Evolutionary conservation across 2,113 vertebrate species (phyloP).

Genomic region (Zapornia atra): DNA sequence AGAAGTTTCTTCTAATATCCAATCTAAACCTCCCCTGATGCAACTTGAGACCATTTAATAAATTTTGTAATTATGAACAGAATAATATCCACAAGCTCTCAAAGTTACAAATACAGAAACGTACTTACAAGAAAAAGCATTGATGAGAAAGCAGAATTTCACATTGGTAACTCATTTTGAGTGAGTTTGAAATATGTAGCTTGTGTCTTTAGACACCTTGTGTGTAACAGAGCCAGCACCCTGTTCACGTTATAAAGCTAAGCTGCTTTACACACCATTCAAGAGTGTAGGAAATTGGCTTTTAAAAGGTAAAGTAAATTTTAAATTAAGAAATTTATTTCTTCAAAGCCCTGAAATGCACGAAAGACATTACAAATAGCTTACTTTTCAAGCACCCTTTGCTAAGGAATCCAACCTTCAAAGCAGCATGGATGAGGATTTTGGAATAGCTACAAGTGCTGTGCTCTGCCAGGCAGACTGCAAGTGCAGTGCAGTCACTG

Average conservation of each 20-base stretch:
- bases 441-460: background rate
- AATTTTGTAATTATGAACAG: background rate
- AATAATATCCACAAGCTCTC: background rate
- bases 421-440: background rate
- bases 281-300: background rate
- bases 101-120: background rate
- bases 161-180: background rate
- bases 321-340: background rate
- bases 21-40: too few species aligned
- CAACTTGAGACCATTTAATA: too few species aligned
- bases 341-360: background rate
- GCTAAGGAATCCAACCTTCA: background rate
- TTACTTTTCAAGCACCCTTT: background rate
- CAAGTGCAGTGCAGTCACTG: background rate
- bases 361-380: background rate
- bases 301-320: background rate
- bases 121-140: background rate
- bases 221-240: background rate
- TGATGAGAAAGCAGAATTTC: background rate
- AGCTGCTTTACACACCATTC: background rate
- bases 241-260: background rate
- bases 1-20: too few species aligned
- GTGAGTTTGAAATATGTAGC: background rate
- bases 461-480: background rate
- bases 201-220: background rate